Conservation (phyloP, 2,888 invertebrate genomes). For the Tridacna crocea region DNA sequence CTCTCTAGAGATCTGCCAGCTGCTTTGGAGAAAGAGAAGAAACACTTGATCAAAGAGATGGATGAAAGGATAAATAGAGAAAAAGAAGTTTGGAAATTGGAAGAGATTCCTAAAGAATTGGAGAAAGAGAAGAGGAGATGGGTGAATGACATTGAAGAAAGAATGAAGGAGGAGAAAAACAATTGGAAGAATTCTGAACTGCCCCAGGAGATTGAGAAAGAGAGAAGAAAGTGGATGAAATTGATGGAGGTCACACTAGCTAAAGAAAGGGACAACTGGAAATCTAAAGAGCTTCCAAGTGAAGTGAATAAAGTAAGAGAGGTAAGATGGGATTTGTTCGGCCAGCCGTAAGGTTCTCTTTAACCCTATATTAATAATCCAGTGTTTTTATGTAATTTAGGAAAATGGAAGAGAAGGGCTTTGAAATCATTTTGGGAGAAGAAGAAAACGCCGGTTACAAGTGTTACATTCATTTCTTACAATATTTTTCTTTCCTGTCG, state of each 20-base stretch:
- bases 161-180: slow-evolving; percentile 27
- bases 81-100: slow-evolving; percentile 35
- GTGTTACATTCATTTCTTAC: too few species aligned
- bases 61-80: slow-evolving; percentile 46
- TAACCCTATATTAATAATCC: background rate
- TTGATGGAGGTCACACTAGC: slow-evolving; percentile 48
- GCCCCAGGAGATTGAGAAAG: slow-evolving; percentile 60
- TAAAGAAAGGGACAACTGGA: slow-evolving; percentile 57
- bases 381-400: too few species aligned
- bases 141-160: slow-evolving; percentile 18
- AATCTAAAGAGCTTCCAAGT: slow-evolving; percentile 45
- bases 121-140: slow-evolving; percentile 32
- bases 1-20: slow-evolving; percentile 41
- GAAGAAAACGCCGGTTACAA: too few species aligned
- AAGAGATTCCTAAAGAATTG: slow-evolving; percentile 43
- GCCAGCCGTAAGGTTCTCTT: too few species aligned
- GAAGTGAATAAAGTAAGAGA: slow-evolving; percentile 43
- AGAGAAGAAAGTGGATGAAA: slow-evolving; percentile 58
- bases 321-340: slow-evolving; percentile 18
- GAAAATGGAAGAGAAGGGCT: too few species aligned
- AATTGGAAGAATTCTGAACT: slow-evolving; percentile 57
- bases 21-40: slow-evolving; percentile 48
- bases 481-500: too few species aligned
- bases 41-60: slow-evolving; percentile 46
- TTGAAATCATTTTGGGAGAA: too few species aligned